Conservation (phyloP, 2,797 vertebrate genomes). For the Aratinga solstitialis region DNA sequence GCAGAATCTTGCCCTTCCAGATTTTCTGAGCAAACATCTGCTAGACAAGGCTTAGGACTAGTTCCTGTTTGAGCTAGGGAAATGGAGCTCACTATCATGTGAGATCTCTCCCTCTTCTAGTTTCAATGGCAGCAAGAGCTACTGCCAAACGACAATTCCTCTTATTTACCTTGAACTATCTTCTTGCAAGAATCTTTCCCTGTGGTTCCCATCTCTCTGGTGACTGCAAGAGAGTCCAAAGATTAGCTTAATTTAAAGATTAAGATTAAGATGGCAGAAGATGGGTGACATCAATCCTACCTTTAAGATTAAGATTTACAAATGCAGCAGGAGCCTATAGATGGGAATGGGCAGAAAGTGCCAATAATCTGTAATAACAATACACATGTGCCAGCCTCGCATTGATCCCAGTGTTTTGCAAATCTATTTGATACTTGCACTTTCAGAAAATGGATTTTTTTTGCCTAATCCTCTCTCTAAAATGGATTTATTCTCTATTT, state of each 20-base stretch:
- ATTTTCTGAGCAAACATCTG: neutral
- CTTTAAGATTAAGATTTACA: neutral
- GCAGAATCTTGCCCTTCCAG: no score
- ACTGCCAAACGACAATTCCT: neutral
- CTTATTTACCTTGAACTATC: neutral
- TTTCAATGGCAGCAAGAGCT: neutral
- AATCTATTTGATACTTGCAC: neutral
- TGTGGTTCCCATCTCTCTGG: neutral
- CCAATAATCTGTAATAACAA: neutral
- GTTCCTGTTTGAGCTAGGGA: neutral
- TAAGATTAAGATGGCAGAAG: neutral
- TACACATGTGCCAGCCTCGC: rapidly evolving
- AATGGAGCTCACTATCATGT: rapidly evolving
- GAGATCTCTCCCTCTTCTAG: neutral
- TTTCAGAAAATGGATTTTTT: neutral
- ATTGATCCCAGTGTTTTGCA: rapidly evolving
- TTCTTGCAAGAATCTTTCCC: neutral
- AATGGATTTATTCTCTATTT: neutral
- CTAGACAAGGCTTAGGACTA: neutral
- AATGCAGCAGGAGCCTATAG: neutral
- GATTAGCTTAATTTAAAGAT: neutral
- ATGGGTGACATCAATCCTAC: neutral
- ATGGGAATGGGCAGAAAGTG: neutral
- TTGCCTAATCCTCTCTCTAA: neutral
- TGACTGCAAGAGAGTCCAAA: neutral